Conservation (phyloP, 1,140 invertebrate genomes). For the honey bee (Apis mellifera) region DNA sequence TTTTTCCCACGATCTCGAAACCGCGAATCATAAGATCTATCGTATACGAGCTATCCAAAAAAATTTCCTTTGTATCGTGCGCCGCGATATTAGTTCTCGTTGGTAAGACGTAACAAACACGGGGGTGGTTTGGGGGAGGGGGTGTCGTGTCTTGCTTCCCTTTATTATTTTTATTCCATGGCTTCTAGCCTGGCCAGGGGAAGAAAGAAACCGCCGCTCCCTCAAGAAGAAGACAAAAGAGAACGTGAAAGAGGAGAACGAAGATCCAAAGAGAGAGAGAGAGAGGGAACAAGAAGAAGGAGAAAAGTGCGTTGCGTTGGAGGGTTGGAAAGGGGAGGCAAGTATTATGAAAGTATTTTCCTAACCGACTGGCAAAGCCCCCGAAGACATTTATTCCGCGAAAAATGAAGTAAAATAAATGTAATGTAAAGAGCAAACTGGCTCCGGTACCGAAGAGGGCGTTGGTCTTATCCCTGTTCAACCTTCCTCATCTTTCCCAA, state of each 20-base stretch:
- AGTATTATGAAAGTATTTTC: slow-evolving; percentile 70
- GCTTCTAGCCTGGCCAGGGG: too few relatives aligned
- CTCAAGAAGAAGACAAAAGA: too few relatives aligned
- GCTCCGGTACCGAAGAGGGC: slow-evolving; percentile 44
- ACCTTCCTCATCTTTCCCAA: slow-evolving; percentile 33
- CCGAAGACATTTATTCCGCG: slow-evolving; percentile 67
- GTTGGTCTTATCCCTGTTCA: slow-evolving; percentile 22
- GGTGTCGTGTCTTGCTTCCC: too few relatives aligned
- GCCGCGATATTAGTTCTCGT: too few relatives aligned
- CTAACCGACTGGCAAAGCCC: slow-evolving; percentile 69
- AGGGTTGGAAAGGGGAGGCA: slow-evolving; percentile 26
- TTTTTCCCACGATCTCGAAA: too few relatives aligned
- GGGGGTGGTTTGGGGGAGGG: too few relatives aligned
- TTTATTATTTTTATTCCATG: too few relatives aligned
- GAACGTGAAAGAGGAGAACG: background rate
- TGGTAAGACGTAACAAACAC: too few relatives aligned
- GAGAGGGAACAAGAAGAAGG: slow-evolving; percentile 16
- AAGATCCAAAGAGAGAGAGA: slow-evolving; percentile 62
- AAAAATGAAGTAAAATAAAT: slow-evolving; percentile 73
- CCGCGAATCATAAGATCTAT: too few relatives aligned
- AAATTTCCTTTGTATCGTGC: too few relatives aligned
- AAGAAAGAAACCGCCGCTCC: too few relatives aligned
- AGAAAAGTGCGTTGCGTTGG: background rate
- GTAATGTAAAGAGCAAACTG: slow-evolving; percentile 69
- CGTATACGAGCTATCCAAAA: too few relatives aligned